Evolutionary conservation across 1,140 invertebrate genomes (phyloP).

Genomic region (Drosophila pseudoobscura): DNA sequence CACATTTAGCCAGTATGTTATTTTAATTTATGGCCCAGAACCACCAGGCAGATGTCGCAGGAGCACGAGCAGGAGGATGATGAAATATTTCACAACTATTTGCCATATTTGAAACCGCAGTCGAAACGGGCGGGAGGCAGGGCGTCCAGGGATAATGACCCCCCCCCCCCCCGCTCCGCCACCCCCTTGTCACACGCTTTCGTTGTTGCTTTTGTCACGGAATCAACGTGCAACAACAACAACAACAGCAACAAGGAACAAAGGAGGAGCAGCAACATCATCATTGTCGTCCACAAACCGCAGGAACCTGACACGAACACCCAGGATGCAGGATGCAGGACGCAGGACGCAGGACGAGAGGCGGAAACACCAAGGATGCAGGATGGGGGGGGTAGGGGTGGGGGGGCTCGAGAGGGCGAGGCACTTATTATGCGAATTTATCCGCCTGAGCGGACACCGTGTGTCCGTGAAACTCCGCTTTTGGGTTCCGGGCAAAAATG

Average conservation of each 20-base stretch:
- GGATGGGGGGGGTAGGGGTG: not conserved
- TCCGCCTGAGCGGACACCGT: constrained; percentile 59
- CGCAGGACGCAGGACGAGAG: too few relatives aligned
- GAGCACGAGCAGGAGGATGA: not conserved
- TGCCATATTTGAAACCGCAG: constrained; percentile 77
- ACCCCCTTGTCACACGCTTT: constrained; percentile 19
- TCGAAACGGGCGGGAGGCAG: constrained; percentile 34
- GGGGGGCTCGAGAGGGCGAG: too few relatives aligned
- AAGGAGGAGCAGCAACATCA: constrained; percentile 22
- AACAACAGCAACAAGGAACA: constrained; percentile 48
- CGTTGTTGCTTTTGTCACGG: constrained; percentile 52
- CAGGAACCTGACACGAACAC: constrained; percentile 46
- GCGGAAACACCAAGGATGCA: too few relatives aligned
- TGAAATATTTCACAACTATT: constrained; percentile 70
- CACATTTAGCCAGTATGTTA: constrained; percentile 72
- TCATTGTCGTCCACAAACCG: constrained; percentile 51
- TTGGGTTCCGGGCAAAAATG: constrained; percentile 59
- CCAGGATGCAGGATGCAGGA: too few relatives aligned
- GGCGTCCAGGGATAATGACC: constrained; percentile 38
- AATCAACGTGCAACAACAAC: constrained; percentile 54
- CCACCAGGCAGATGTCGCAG: constrained; percentile 52
- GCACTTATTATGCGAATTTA: constrained; percentile 78
- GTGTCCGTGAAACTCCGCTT: constrained; percentile 10
- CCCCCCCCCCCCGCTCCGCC: constrained; percentile 42
- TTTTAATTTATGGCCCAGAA: constrained; percentile 74